Conservation (phyloP, 2,797 vertebrate species). For the Periparus ater region DNA sequence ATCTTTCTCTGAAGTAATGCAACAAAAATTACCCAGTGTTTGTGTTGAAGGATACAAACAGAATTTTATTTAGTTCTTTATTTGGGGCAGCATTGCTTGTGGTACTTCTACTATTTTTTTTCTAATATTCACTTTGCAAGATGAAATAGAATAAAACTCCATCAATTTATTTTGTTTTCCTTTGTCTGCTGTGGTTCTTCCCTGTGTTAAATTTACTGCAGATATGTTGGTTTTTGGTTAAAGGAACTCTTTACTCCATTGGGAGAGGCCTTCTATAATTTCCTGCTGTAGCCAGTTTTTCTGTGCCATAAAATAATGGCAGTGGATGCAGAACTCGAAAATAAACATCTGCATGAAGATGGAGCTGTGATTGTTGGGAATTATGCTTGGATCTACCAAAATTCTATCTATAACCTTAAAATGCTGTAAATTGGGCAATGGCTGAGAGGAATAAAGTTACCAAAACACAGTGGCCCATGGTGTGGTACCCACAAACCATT, state of each 20-base stretch:
- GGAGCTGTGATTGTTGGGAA: neutral
- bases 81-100: neutral
- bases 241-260: neutral
- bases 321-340: neutral
- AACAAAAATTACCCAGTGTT: neutral
- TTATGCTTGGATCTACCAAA: neutral
- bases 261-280: neutral
- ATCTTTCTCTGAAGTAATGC: neutral
- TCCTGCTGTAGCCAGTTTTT: neutral
- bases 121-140: neutral
- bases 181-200: neutral
- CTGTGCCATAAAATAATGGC: neutral
- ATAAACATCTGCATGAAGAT: neutral
- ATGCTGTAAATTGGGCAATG: neutral
- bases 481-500: neutral
- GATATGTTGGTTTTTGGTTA: neutral
- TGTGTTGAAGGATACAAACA: neutral
- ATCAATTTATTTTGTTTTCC: neutral
- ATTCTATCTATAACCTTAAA: neutral
- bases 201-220: neutral
- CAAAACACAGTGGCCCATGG: neutral
- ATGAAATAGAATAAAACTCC: neutral
- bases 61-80: neutral
- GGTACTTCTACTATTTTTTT: neutral
- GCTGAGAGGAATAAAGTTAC: neutral